Conservation (phyloP, 2,113 vertebrate genomes). For the Hypocryptadius cinnamomeus region DNA sequence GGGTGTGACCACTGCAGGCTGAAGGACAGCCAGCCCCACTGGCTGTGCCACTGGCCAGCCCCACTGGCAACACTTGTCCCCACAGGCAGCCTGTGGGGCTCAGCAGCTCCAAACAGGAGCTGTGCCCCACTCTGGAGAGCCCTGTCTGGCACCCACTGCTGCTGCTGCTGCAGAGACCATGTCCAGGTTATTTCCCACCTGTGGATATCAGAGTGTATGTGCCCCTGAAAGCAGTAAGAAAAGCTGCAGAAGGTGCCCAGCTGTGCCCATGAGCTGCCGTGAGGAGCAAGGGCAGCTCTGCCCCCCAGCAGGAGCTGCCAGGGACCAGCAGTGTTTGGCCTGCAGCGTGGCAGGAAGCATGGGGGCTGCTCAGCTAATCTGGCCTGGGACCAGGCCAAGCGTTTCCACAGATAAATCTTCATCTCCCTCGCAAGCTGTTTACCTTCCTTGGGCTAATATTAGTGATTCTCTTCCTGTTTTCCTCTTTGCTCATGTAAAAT, state of each 20-base stretch:
- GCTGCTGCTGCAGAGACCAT: accelerated
- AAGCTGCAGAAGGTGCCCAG: neutral
- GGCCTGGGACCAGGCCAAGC: constrained; percentile 4
- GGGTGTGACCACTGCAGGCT: neutral
- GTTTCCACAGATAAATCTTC: constrained; percentile 50
- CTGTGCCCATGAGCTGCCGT: neutral
- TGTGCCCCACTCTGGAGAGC: neutral
- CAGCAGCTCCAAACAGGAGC: neutral
- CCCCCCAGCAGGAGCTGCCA: neutral
- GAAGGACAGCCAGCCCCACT: neutral
- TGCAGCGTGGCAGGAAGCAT: neutral
- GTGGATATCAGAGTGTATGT: accelerated
- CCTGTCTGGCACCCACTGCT: accelerated
- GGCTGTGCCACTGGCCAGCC: neutral
- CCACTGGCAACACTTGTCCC: neutral
- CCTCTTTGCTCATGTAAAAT: constrained; percentile 59
- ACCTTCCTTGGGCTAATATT: constrained; percentile 64
- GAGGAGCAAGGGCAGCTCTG: neutral
- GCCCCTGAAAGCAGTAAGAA: neutral
- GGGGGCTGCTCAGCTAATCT: neutral
- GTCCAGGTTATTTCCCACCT: neutral
- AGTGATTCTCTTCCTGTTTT: constrained; percentile 62
- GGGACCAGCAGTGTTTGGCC: neutral
- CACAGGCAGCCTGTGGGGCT: neutral
- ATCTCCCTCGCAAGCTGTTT: constrained; percentile 41